Evolutionary conservation across 1,140 invertebrate genomes (phyloP), one percentile per base, ranked within the genome.

Genomic region (Tetramorium alpestre): DNA sequence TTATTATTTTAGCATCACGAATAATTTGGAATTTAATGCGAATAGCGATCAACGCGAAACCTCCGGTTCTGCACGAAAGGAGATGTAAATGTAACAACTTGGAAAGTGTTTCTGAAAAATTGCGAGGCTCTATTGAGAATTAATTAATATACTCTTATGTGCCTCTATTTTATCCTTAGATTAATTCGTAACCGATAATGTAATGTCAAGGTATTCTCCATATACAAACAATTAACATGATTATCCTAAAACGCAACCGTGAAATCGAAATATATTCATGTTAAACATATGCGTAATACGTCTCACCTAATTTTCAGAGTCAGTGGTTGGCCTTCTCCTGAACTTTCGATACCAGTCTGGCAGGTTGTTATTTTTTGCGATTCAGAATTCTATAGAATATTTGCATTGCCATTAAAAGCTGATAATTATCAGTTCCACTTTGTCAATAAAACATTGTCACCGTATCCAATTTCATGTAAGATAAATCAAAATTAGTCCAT

Each of bases 21-120:
- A 81, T 67, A 69, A 70, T 81, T 38, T 56, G 38, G 25, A 75
- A 84, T 84, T 84, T 84, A 84, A 84, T 84, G 33, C 44, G n/a
- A 8, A 11, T 54, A 7, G 28, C 44, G n/a, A 44, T 73, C 10
- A 16, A 56, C 8, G 3, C 47, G 16, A 6, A 25, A 70, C n/a
- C 56, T 22, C 22, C 38, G 13, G 11, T 58, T 28, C 28, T 6
- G 6, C 0, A 25, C 25, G 33, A 60, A 25, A 38, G 16, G 44
- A 47, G 16, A 18, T 33, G 33, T 33, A 33, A 33, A 33, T 33
- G 33, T 25, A 41, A 64, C 25, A 28, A 7, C 13, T 47, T 44
- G 11, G 5, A 41, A 47, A 49, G 2, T 78, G 8, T 13, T 44
- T 54, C 5, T 54, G n/a, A 18, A 70, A 28, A 65, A 22, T 16